Evolutionary conservation across 2,797 vertebrate genomes (phyloP), one percentile per base, ranked within the genome.

Genomic region (Pipistrellus pygmaeus): DNA sequence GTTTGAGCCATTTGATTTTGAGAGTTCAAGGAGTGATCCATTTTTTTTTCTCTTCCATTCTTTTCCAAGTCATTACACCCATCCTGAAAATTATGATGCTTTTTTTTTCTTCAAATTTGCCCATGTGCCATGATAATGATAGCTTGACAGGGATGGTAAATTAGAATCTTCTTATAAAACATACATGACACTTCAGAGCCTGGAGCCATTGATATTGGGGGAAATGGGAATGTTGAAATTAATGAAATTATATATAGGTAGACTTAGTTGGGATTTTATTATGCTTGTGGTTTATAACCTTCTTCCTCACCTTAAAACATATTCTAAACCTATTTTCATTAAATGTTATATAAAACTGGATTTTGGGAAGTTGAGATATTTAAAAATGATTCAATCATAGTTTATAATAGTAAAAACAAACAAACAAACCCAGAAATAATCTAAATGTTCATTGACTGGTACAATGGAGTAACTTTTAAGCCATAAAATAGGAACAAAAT

Each of bases 251-350:
- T 18, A 35, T 5, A 7, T 20, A 93, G 46, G 12, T 46, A 46
- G n/a, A 85, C 17, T 77, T 68, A 80, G 73, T 17, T 44, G 83
- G 20, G 4, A 83, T 90, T 85, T 91, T 66, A 51, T 4, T 66
- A 30, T 9, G 64, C 41, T 57, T 60, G 17, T 8, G 80, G 30
- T 66, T 78, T 81, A 3, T 66, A 53, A 73, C 6, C 4, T 82
- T 51, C 11, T 66, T 94, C 82, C 38, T 60, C 10, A 66, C 17
- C 14, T 93, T 76, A 95, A 94, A 82, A 91, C 62, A 7, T 66
- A 73, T 77, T 72, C n/a, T 76, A 75, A 75, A 25, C 30, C 83
- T 71, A 68, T 94, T 85, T 69, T 76, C 32, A 77, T 48, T 94
- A 89, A 95, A 30, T 57, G 8, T 60, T 3, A 41, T 25, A 38